Evolutionary conservation across 2,888 invertebrate species (phyloP).

Genomic region (Spisula solida): DNA sequence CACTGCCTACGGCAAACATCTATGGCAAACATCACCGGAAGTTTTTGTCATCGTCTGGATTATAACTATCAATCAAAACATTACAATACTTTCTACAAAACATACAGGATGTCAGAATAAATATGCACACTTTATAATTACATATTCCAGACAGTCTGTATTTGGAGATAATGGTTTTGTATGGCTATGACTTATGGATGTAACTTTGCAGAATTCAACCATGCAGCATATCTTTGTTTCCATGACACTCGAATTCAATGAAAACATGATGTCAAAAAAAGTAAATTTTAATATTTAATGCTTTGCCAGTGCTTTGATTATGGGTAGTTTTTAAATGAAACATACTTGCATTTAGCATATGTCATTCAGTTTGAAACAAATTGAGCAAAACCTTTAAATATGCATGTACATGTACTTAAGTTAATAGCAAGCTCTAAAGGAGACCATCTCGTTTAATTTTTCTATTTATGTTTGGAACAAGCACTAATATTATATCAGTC

Average conservation of each 20-base stretch:
- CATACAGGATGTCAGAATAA: neutral
- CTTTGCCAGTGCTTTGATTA: no score
- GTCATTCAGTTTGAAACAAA: neutral
- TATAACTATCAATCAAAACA: conserved; percentile 4
- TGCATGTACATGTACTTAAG: neutral
- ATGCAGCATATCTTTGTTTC: no score
- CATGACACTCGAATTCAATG: no score
- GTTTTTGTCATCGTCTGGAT: neutral
- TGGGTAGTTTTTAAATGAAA: no score
- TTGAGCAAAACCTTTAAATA: neutral
- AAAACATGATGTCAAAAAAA: no score
- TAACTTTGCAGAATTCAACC: no score
- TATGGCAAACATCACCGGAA: neutral
- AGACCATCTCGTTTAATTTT: no score
- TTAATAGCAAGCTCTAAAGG: neutral
- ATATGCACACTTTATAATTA: neutral
- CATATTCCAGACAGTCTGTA: neutral
- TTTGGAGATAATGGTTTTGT: no score
- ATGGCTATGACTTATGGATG: no score
- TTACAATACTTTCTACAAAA: neutral
- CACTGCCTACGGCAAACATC: neutral
- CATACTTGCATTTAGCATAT: neutral
- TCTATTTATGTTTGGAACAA: no score
- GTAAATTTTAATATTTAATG: no score
- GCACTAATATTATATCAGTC: no score